A percentile compares a stretch with the other conserved stretches of the same genome.
phyloP scores from a whole-genome alignment of 92 coral and sea anemone genomes.

The Actinostola sp. region DNA sequence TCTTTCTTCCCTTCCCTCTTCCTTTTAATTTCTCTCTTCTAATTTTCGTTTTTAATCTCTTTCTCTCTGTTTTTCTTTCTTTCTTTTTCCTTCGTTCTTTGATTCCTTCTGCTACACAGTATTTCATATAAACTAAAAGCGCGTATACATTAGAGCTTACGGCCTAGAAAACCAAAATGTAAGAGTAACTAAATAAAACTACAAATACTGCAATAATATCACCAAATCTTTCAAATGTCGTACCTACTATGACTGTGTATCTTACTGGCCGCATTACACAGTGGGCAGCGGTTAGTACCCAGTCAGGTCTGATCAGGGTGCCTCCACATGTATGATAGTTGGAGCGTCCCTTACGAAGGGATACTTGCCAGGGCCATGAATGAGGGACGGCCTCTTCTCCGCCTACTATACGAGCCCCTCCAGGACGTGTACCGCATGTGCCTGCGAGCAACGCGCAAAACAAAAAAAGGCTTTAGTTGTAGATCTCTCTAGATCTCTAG shows the following conservation, averaged over 20 bases:
- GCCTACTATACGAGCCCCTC: conserved; percentile 66
- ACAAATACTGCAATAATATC: too few species aligned
- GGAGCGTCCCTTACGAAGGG: conserved; percentile 63
- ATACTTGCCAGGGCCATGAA: conserved; percentile 84
- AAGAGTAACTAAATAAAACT: too few species aligned
- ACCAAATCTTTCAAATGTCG: not conserved
- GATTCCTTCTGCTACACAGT: too few species aligned
- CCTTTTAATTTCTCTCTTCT: not conserved
- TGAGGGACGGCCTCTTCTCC: conserved; percentile 73
- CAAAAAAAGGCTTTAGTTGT: too few species aligned
- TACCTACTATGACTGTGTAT: conserved; percentile 60
- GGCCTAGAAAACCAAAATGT: too few species aligned
- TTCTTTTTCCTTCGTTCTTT: too few species aligned
- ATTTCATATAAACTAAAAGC: too few species aligned
- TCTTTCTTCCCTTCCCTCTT: not conserved
- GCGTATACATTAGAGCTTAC: too few species aligned
- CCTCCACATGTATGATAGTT: conserved; percentile 74
- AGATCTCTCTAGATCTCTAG: too few species aligned
- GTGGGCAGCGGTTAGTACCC: conserved; percentile 84
- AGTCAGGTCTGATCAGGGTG: conserved; percentile 63
- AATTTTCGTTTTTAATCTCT: too few species aligned
- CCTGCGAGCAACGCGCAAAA: not conserved
- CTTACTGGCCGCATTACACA: conserved; percentile 60
- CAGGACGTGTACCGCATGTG: conserved; percentile 67
- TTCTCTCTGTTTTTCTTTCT: not conserved